Conservation (phyloP, 2,888 invertebrate genomes). For the Suillia variegata region DNA sequence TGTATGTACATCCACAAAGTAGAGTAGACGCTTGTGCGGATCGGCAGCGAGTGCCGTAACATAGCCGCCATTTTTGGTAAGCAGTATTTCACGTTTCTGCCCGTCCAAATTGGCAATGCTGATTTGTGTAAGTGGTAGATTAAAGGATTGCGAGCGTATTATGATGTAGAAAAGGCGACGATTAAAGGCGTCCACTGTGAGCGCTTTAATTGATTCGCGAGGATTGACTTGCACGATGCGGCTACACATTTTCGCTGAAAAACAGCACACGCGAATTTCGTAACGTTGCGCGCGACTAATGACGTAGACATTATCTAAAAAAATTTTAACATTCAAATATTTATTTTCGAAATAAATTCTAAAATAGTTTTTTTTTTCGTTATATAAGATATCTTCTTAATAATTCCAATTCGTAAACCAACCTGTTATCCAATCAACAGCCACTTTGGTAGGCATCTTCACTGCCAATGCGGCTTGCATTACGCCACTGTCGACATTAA, state of each 20-base stretch:
- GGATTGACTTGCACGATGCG: conserved; percentile 63
- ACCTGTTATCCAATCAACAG: conserved; percentile 76
- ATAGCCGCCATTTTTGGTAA: conserved; percentile 46
- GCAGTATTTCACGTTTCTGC: conserved; percentile 59
- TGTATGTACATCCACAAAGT: conserved; percentile 73
- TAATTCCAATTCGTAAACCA: too few relatives aligned
- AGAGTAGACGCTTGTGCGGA: conserved; percentile 68
- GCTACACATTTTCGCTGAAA: conserved; percentile 64
- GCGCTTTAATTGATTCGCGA: conserved; percentile 65
- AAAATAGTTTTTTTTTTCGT: not conserved
- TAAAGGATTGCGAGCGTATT: conserved; percentile 61
- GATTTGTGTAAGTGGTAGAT: conserved; percentile 62
- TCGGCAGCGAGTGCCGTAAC: conserved; percentile 64
- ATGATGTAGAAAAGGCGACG: conserved; percentile 67
- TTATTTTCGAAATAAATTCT: not conserved
- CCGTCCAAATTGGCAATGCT: conserved; percentile 66
- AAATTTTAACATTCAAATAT: too few relatives aligned
- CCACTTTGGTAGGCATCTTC: conserved; percentile 64
- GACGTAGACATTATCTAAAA: conserved; percentile 68
- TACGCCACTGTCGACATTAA: conserved; percentile 49
- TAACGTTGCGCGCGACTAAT: conserved; percentile 61
- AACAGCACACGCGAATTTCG: conserved; percentile 65
- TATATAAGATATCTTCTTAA: too few relatives aligned
- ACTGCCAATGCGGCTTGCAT: conserved; percentile 58
- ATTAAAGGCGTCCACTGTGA: conserved; percentile 70